Percentiles rank a stretch among this genome's conserved stretches.
Conservation (phyloP, 2,797 vertebrate genomes). For the Forpus xanthops region DNA sequence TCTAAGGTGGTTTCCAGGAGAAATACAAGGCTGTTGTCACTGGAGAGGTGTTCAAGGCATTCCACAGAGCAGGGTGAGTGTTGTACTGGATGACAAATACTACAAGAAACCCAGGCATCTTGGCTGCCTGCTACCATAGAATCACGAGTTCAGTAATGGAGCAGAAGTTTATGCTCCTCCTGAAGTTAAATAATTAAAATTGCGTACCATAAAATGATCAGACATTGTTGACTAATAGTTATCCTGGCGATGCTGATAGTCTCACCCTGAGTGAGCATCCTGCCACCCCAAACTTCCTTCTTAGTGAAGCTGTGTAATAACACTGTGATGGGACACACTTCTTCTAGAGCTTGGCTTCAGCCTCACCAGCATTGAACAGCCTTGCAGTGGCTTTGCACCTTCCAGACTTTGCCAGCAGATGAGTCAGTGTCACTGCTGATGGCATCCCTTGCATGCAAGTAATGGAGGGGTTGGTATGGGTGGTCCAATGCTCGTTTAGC, state of each 20-base stretch:
- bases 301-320: not conserved
- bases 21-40: not conserved
- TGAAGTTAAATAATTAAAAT: not conserved
- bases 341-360: not conserved
- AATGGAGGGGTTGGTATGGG: not conserved
- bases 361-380: not conserved
- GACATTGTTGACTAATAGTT: accelerated
- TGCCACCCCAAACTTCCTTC: not conserved
- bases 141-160: not conserved
- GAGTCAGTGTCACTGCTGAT: not conserved
- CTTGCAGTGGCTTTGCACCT: not conserved
- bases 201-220: not conserved
- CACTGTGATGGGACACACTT: not conserved
- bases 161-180: not conserved
- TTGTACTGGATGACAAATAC: not conserved
- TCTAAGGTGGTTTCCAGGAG: not conserved
- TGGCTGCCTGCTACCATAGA: not conserved
- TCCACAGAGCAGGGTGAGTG: accelerated
- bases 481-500: not conserved
- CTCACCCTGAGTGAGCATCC: accelerated
- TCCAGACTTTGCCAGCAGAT: not conserved
- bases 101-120: not conserved
- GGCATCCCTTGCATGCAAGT: accelerated
- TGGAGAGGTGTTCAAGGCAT: not conserved
- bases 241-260: not conserved